Evolutionary conservation across 2,888 invertebrate genomes (phyloP).

Genomic region (Amblyteles armatorius): DNA sequence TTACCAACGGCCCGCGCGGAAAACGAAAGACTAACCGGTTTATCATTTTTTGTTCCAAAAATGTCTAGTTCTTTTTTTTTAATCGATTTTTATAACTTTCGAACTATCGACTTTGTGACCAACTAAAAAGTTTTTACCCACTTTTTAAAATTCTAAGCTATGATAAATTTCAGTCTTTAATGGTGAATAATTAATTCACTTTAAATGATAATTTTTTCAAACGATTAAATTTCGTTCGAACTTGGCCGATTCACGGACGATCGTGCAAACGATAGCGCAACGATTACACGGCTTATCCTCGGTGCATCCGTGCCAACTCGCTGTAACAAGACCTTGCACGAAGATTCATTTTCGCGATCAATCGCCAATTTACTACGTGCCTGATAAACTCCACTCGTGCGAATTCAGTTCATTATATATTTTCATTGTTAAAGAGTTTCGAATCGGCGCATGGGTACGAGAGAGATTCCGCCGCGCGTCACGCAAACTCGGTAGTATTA

Average conservation of each 20-base stretch:
- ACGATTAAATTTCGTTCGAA: no score
- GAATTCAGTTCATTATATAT: constrained; percentile 62
- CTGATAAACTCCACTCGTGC: constrained; percentile 53
- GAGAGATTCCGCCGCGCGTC: constrained; percentile 29
- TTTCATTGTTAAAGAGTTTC: constrained; percentile 62
- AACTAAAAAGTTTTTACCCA: no score
- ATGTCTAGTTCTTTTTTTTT: neutral
- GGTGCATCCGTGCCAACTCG: constrained; percentile 46
- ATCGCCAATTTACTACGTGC: constrained; percentile 42
- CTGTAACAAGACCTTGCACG: constrained; percentile 5
- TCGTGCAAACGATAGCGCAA: constrained; percentile 9
- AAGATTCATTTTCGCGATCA: constrained; percentile 62
- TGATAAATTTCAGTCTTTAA: no score
- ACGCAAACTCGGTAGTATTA: constrained; percentile 60
- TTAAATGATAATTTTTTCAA: no score
- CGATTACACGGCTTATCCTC: constrained; percentile 22
- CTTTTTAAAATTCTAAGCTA: no score
- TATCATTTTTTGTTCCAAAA: neutral
- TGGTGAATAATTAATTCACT: no score
- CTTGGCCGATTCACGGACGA: neutral
- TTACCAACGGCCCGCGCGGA: constrained; percentile 17
- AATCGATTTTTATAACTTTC: neutral
- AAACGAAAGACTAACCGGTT: constrained; percentile 13
- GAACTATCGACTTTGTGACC: no score
- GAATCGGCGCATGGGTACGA: constrained; percentile 55